A percentile compares a stretch with the other conserved stretches of the same genome.
Evolutionary conservation across 2,888 invertebrate species (phyloP).

Genomic region (Microdon myrmicae): DNA sequence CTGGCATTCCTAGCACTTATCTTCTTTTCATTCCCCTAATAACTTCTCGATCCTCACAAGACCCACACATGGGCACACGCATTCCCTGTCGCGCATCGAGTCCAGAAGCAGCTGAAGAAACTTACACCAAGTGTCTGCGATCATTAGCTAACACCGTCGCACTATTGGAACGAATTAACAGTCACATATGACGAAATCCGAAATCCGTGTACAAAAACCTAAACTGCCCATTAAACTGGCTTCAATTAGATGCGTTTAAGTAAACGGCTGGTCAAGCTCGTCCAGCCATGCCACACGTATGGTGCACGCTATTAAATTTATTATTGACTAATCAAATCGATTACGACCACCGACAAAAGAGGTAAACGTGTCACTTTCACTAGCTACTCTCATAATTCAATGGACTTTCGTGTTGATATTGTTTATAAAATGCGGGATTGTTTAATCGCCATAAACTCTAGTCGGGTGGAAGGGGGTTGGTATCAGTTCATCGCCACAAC

Average conservation of each 20-base stretch:
- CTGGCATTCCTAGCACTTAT: conserved; percentile 18
- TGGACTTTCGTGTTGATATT: conserved; percentile 9
- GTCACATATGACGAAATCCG: conserved; percentile 27
- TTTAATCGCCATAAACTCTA: too few relatives aligned
- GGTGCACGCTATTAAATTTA: conserved; percentile 28
- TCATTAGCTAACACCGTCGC: conserved; percentile 26
- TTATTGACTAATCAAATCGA: conserved; percentile 42
- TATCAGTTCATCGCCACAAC: too few relatives aligned
- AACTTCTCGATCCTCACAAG: conserved; percentile 14
- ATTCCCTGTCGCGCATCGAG: not conserved
- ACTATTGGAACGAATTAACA: conserved; percentile 19
- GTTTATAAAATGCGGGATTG: too few relatives aligned
- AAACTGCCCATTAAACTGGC: conserved; percentile 18
- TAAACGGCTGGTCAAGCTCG: too few relatives aligned
- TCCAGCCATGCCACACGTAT: conserved; percentile 22
- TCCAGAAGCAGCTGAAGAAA: conserved; percentile 2
- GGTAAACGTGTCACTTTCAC: conserved; percentile 35
- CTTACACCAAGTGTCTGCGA: not conserved
- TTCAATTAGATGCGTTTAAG: conserved; percentile 30
- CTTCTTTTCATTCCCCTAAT: conserved; percentile 17
- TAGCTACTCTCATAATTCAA: conserved; percentile 18
- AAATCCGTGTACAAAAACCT: conserved; percentile 4
- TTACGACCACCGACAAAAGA: conserved; percentile 10
- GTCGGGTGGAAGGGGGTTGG: too few relatives aligned
- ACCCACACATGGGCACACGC: not conserved